Percentiles rank a stretch among this genome's conserved stretches.
Evolutionary conservation across 2,888 invertebrate species (phyloP).

Genomic region (Trichacis sp.): DNA sequence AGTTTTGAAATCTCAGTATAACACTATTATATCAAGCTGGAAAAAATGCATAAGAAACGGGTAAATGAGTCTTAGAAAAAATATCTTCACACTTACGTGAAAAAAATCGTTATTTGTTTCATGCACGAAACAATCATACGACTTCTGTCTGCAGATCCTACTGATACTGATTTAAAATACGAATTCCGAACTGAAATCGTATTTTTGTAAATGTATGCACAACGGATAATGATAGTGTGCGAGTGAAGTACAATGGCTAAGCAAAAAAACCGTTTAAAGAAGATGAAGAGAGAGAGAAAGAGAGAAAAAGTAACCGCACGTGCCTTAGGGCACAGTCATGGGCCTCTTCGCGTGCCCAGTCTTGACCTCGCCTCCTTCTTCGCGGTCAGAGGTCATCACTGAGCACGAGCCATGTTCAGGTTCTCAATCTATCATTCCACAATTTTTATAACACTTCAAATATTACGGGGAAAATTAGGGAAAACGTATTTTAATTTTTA

Average conservation of each 20-base stretch:
- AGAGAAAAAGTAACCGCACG: conserved; percentile 55
- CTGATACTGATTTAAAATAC: too few relatives aligned
- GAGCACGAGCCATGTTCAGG: conserved; percentile 66
- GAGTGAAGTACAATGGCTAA: conserved; percentile 52
- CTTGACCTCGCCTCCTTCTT: conserved; percentile 60
- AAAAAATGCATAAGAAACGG: too few relatives aligned
- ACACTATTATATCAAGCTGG: too few relatives aligned
- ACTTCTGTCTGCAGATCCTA: too few relatives aligned
- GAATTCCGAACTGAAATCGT: conserved; percentile 55
- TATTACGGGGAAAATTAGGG: too few relatives aligned
- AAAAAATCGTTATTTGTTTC: too few relatives aligned
- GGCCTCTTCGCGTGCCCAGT: conserved; percentile 64
- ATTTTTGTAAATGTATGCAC: conserved; percentile 49
- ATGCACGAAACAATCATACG: too few relatives aligned
- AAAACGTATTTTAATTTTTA: too few relatives aligned
- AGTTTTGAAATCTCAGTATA: too few relatives aligned
- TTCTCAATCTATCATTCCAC: conserved; percentile 54
- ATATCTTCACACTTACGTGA: too few relatives aligned
- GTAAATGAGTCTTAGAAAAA: too few relatives aligned
- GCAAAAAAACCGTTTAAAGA: conserved; percentile 54
- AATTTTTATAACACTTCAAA: too few relatives aligned
- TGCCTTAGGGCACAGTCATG: conserved; percentile 63
- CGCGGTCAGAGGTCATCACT: conserved; percentile 67
- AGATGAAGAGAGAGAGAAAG: conserved; percentile 26
- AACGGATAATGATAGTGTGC: conserved; percentile 15